These are phyloP conservation scores for Plutomurus gul DNA, from an alignment of 1,140 invertebrate species.

Conservation along the genomic window DNA sequence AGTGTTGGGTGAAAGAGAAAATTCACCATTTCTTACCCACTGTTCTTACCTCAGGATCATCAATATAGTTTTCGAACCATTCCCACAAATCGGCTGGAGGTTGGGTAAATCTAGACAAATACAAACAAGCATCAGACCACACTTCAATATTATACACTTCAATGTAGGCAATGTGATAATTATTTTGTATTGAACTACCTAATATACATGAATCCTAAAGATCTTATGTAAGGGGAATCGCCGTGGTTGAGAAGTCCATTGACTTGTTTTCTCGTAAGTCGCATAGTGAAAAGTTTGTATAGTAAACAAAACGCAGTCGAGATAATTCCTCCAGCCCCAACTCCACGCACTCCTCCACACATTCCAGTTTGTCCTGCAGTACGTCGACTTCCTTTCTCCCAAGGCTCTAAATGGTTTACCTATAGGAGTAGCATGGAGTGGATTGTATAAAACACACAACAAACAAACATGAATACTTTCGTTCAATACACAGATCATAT, in stretches of 20 bases:
- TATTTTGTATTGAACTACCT: constrained; percentile 61
- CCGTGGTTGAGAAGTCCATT: constrained; percentile 92
- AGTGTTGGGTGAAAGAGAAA: neutral
- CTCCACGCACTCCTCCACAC: constrained; percentile 95
- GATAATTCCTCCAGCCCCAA: constrained; percentile 96
- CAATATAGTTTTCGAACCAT: constrained; percentile 96
- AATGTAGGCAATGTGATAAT: too few relatives aligned
- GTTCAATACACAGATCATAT: neutral
- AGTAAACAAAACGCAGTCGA: constrained; percentile 97
- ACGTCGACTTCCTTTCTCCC: constrained; percentile 98
- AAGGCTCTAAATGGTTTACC: constrained; percentile 94
- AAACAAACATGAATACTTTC: neutral
- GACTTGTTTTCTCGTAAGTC: constrained; percentile 94
- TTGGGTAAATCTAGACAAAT: constrained; percentile 91
- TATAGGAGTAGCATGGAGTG: neutral
- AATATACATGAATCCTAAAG: constrained; percentile 94
- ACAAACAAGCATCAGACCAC: neutral
- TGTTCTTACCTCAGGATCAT: constrained; percentile 82
- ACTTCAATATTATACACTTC: too few relatives aligned
- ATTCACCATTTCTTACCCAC: constrained; percentile 37
- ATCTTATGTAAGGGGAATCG: constrained; percentile 97
- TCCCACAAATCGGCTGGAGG: constrained; percentile 92
- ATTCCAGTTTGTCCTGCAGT: constrained; percentile 84
- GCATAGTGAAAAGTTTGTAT: constrained; percentile 96
- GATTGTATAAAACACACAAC: neutral